Conservation (phyloP, 2,888 invertebrate genomes). For the Margaritifera margaritifera region DNA sequence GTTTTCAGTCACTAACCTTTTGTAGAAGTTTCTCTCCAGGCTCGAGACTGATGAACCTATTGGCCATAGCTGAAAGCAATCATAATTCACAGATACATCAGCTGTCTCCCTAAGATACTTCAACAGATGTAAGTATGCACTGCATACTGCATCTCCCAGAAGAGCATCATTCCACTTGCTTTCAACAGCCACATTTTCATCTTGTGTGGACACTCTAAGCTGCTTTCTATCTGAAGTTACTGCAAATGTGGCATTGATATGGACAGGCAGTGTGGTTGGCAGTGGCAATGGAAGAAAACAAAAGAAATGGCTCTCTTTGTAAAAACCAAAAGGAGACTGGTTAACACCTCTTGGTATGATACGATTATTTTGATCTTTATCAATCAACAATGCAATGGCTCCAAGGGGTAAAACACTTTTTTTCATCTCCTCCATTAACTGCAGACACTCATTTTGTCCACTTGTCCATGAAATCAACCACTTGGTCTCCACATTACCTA, state of each 20-base stretch:
- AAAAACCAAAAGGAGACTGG: slow-evolving; percentile 30
- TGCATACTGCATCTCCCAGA: slow-evolving; percentile 16
- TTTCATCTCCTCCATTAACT: neutral
- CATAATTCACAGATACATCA: neutral
- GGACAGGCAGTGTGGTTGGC: slow-evolving; percentile 52
- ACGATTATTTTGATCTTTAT: neutral
- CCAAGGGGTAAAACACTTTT: slow-evolving; percentile 34
- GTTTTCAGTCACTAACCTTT: neutral
- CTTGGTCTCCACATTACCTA: neutral
- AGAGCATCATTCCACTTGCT: slow-evolving; percentile 19
- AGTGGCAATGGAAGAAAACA: slow-evolving; percentile 58
- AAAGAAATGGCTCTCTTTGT: slow-evolving; percentile 34
- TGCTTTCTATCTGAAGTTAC: slow-evolving; percentile 54
- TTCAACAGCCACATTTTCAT: slow-evolving; percentile 46
- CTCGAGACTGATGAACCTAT: neutral
- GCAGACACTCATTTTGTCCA: slow-evolving; percentile 12
- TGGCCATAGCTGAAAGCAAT: slow-evolving; percentile 17
- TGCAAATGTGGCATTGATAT: slow-evolving; percentile 63
- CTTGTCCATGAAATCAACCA: slow-evolving; percentile 40
- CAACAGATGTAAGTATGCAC: slow-evolving; percentile 19
- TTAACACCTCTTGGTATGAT: neutral
- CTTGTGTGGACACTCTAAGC: slow-evolving; percentile 43
- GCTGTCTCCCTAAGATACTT: neutral
- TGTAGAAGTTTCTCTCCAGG: slow-evolving; percentile 9
- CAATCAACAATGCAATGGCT: slow-evolving; percentile 19